Base-by-base conservation (phyloP, 2,888 invertebrate genomes). In the Thelaira solivaga region DNA sequence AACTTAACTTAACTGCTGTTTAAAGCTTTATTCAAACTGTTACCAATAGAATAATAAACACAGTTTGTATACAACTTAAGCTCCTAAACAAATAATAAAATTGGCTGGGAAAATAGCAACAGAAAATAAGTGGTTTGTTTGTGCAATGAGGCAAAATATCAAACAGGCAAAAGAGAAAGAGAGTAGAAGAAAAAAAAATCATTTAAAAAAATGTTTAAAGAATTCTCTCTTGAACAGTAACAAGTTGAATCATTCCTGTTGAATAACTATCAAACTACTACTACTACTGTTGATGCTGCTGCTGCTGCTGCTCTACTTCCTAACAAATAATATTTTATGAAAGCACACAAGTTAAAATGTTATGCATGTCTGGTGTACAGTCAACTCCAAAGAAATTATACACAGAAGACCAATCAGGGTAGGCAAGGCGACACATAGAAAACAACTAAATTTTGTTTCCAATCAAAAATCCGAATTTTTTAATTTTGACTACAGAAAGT, bases 191-290 rank as follows among this genome's bases (percentile, higher is more conserved):
- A 18, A 10, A 16, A 45, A 22, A 31, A 13, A 39, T 31, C 6
- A 16, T 13, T 8, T 39, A 8, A 53, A 22, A 62, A 62, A 69
- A 59, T 74, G 22, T 45, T 13, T 59, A 41, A 73, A 73, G 73
- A 64, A 78, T 78, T 78, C 73, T 69, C 57, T 73, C 51, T 73
- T 24, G 31, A 67, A 7, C 18, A 59, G 49, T 24, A n/a, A 69
- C 51, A 73, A 78, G 64, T 74, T 74, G 65, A 65, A 74, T 65
- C 59, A 69, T 65, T 78, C 78, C 65, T 74, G 65, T 67, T 67
- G 51, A 74, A 72, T 47, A 64, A 64, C 64, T 64, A 72, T 47
- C 53, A 64, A 72, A 57, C 64, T 47, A 31, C n/a, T n/a, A n/a
- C n/a, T n/a, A n/a, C n/a, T n/a, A n/a, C n/a, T n/a, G n/a, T n/a